These are phyloP conservation scores for Castor canadensis DNA, from an alignment of 2,113 vertebrate species.

Conservation along the genomic window DNA sequence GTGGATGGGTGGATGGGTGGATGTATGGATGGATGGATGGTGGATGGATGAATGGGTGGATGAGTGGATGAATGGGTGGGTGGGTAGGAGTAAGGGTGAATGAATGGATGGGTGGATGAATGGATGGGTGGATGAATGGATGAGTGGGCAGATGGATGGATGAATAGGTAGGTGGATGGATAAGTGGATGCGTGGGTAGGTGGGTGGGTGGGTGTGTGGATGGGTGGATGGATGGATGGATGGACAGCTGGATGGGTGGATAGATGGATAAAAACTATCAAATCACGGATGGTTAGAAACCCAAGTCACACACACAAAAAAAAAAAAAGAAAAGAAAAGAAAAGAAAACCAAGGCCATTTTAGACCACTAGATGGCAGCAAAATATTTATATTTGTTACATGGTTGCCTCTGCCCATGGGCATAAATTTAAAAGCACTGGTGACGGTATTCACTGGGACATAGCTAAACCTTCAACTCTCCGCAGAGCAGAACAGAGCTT, in stretches of 20 bases:
- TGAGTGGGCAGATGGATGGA: background rate
- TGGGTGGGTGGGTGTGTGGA: too few species aligned
- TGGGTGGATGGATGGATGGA: background rate
- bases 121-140: background rate
- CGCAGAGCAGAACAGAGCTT: background rate
- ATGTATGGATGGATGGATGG: background rate
- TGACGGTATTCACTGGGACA: background rate
- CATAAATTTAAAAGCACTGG: background rate
- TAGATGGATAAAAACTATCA: background rate
- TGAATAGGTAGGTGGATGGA: background rate
- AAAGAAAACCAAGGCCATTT: background rate
- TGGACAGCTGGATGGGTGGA: background rate
- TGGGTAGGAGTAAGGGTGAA: too few species aligned
- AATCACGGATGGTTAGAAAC: background rate
- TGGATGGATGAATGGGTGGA: background rate
- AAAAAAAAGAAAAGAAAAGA: too few species aligned
- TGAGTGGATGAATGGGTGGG: background rate
- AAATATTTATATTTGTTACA: background rate
- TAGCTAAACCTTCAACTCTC: background rate
- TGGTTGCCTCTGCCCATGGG: fast-evolving
- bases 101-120: background rate
- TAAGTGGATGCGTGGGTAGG: too few species aligned
- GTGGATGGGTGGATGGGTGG: background rate
- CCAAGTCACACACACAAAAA: too few species aligned
- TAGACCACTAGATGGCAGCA: conserved; percentile 34